Evolutionary conservation across 92 coral and sea anemone species (phyloP), one percentile per base, ranked within the genome.

Genomic region (Epizoanthus scotinus): DNA sequence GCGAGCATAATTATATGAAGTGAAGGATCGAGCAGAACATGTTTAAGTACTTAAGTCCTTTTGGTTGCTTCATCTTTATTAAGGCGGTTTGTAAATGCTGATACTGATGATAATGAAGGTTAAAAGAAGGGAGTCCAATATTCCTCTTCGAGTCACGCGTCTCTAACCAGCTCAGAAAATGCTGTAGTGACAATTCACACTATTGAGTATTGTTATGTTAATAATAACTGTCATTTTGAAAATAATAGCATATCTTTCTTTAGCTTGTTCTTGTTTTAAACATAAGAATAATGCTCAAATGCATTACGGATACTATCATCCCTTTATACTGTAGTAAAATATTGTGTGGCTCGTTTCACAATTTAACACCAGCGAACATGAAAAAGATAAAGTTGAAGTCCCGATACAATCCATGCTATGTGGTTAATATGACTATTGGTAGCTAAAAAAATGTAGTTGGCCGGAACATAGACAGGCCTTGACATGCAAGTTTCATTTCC

Each of bases 381-480:
- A 40, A 75, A 59, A 13, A 73, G 56, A 58, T 20, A 6, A 42
- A 42, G 10, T 42, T 9, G 49, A 44, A 44, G 52, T 44, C 9
- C 52, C 52, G 14, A 44, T 44, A n/a, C 34, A 36, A 57, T 66
- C 67, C 80, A 31, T 57, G 40, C 12, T 47, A 59, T 75, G 59
- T 75, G 81, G 60, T 58, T 75, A 75, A 75, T 57, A 38, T 75
- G 67, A 6, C 56, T 75, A 53, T 75, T 75, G 59, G 81, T 75
- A 60, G 60, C 81, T 12, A 34, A 56, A 75, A 75, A 75, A 75
- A 67, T 58, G 59, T 34, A 38, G 18, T 55, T 20, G 61, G 19
- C 50, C 52, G 44, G 61, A 55, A 73, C 34, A 27, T 29, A 73
- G 56, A 40, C 57, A 73, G 59, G 34, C 20, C 21, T 31, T 17